phyloP scores from a whole-genome alignment of 2,113 vertebrate genomes.

The Jaculus jaculus region DNA sequence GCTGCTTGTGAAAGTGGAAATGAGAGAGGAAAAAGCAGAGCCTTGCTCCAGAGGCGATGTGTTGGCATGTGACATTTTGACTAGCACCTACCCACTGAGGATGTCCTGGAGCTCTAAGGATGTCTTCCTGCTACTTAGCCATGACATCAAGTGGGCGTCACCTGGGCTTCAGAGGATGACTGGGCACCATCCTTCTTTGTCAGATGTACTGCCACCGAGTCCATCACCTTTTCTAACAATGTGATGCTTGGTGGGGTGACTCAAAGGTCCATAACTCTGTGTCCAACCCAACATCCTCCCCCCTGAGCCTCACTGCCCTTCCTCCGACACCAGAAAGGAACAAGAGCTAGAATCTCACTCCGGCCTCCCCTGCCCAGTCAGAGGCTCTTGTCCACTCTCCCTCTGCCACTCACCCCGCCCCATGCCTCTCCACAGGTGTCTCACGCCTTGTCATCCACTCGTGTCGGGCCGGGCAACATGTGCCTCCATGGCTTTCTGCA shows the following conservation, averaged over 20 bases:
- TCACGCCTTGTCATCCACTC: no score
- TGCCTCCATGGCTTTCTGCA: background rate
- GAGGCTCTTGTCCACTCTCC: background rate
- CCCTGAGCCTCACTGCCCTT: background rate
- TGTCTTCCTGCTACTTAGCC: background rate
- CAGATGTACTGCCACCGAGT: background rate
- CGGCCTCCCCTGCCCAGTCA: no score
- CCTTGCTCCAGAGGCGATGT: background rate
- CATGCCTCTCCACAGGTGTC: background rate
- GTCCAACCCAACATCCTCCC: background rate
- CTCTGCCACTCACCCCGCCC: fast-evolving
- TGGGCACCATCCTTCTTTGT: conserved; percentile 24
- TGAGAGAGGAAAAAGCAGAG: background rate
- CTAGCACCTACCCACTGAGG: background rate
- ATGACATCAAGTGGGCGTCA: background rate
- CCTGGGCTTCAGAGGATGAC: background rate
- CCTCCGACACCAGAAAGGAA: background rate
- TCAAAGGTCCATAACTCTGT: background rate
- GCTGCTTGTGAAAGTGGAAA: background rate
- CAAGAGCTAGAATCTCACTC: background rate
- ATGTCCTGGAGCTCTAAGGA: conserved; percentile 17
- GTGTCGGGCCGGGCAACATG: background rate
- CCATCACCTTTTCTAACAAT: background rate
- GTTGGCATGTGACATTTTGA: conserved; percentile 18
- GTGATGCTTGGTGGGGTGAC: background rate